These are phyloP conservation scores for Chamaea fasciata DNA, from an alignment of 2,113 vertebrate species.

Conservation along the genomic window DNA sequence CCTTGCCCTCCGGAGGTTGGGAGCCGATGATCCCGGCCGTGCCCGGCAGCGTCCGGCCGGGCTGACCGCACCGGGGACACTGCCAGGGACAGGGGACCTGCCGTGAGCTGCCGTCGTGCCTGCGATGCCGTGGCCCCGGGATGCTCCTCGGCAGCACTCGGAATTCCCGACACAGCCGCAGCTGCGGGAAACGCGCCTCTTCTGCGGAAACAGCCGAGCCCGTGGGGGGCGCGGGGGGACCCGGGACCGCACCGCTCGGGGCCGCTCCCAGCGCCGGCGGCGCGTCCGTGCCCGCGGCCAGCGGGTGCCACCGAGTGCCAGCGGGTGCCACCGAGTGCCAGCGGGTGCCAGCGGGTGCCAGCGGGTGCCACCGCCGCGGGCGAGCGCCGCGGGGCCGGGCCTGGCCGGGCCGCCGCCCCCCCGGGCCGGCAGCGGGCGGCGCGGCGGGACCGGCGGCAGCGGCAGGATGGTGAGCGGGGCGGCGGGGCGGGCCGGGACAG, in stretches of 20 bases:
- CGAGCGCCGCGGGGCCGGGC: neutral
- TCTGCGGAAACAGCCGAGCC: neutral
- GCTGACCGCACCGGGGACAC: neutral
- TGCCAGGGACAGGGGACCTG: rapidly evolving
- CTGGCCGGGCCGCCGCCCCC: too few species aligned
- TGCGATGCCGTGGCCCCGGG: neutral
- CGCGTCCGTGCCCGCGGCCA: neutral
- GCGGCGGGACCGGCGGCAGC: neutral
- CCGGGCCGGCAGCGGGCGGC: neutral
- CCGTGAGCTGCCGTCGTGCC: neutral
- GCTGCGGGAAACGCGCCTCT: neutral
- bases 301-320: too few species aligned
- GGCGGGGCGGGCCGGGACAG: neutral
- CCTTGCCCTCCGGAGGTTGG: neutral
- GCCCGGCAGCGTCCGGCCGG: neutral
- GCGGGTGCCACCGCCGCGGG: neutral
- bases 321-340: neutral
- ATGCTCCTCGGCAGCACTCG: neutral
- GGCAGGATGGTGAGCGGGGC: neutral
- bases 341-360: neutral
- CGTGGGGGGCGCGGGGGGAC: neutral
- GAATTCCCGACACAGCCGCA: neutral
- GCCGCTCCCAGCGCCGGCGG: neutral
- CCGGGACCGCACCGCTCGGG: rapidly evolving
- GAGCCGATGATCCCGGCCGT: neutral